A percentile compares a stretch with the other conserved stretches of the same genome.
These are phyloP conservation scores for Pempheris klunzingeri DNA, from an alignment of 2,797 vertebrate species.

Conservation along the genomic window DNA sequence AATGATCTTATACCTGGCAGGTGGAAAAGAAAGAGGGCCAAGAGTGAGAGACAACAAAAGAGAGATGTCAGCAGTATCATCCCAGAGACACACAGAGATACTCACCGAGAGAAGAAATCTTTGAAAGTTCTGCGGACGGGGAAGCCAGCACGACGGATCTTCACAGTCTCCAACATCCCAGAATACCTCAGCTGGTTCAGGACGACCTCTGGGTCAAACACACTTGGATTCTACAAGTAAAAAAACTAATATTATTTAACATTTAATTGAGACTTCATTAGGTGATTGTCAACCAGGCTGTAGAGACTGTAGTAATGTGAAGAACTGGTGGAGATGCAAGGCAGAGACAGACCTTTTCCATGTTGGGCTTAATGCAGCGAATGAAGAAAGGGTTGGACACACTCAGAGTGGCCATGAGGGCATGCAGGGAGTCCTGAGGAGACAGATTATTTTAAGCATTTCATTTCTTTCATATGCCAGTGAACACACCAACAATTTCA, in stretches of 20 bases:
- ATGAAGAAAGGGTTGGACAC: constrained; percentile 96
- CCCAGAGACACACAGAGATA: constrained; percentile 2
- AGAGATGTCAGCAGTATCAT: background rate
- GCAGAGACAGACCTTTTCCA: constrained; percentile 85
- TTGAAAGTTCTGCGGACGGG: constrained; percentile 92
- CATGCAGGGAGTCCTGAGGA: constrained; percentile 91
- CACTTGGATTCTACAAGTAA: constrained; percentile 84
- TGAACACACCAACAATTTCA: background rate
- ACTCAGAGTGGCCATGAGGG: constrained; percentile 93
- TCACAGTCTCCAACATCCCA: constrained; percentile 95
- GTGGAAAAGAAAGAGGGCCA: constrained; percentile 4
- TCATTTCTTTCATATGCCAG: background rate
- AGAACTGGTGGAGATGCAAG: constrained; percentile 10
- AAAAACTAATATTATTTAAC: background rate
- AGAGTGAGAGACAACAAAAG: background rate
- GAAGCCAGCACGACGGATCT: constrained; percentile 93
- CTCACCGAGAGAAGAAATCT: constrained; percentile 90
- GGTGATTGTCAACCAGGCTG: background rate
- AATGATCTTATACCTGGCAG: constrained; percentile 91
- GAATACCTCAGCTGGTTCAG: constrained; percentile 94
- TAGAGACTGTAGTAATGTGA: background rate
- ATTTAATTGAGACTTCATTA: background rate
- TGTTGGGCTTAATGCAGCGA: constrained; percentile 96
- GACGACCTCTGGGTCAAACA: constrained; percentile 91
- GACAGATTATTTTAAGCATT: background rate